Evolutionary conservation across 2,113 vertebrate species (phyloP).

Genomic region (Myrmecobius fasciatus): DNA sequence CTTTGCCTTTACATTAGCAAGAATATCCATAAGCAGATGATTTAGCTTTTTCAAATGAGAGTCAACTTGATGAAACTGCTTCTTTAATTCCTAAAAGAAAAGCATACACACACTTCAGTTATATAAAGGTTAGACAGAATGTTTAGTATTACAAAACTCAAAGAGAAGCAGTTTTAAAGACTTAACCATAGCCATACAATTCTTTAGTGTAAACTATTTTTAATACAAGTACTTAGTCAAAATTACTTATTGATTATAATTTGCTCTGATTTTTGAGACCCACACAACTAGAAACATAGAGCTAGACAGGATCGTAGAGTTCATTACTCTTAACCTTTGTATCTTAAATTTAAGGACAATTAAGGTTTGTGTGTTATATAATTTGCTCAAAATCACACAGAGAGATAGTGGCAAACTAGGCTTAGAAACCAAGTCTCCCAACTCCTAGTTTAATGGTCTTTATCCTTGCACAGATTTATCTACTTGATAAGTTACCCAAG

Average conservation of each 20-base stretch:
- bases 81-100: slow-evolving; percentile 87
- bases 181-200: slow-evolving; percentile 39
- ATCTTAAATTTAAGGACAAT: background rate
- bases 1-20: slow-evolving; percentile 89
- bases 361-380: background rate
- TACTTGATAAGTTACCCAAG: background rate
- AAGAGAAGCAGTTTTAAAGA: slow-evolving; percentile 28
- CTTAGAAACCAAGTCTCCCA: background rate
- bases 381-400: background rate
- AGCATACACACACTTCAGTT: slow-evolving; percentile 56
- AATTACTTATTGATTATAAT: background rate
- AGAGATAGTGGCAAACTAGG: background rate
- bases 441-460: background rate
- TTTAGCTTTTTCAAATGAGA: slow-evolving; percentile 86
- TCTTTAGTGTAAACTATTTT: slow-evolving; percentile 42
- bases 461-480: background rate
- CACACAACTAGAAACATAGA: background rate
- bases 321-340: background rate
- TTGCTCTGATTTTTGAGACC: background rate
- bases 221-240: slow-evolving; percentile 40
- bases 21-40: slow-evolving; percentile 86
- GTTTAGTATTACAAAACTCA: slow-evolving; percentile 47
- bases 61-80: slow-evolving; percentile 86
- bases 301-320: background rate
- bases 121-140: slow-evolving; percentile 41